phyloP scores from a whole-genome alignment of 2,113 vertebrate species.

The Mola mola region DNA sequence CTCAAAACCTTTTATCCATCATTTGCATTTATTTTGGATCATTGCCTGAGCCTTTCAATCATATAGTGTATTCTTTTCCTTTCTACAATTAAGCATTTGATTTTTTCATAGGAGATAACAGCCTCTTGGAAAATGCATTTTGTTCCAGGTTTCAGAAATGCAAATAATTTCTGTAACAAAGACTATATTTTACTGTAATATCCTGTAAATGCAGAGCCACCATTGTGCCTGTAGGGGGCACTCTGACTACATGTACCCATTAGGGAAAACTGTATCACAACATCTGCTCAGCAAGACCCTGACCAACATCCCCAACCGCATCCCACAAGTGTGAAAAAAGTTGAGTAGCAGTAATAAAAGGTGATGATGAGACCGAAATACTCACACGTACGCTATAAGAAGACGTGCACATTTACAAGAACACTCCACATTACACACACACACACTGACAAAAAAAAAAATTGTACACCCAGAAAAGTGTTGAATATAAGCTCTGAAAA shows the following conservation, averaged over 20 bases:
- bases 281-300: background rate
- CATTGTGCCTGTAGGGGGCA: conserved; percentile 50
- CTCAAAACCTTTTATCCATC: conserved; percentile 23
- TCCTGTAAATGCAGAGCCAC: conserved; percentile 13
- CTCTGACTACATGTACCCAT: conserved; percentile 40
- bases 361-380: conserved; percentile 35
- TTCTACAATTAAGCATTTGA: background rate
- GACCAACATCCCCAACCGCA: conserved; percentile 24
- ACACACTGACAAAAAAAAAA: too few species aligned
- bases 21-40: conserved; percentile 24
- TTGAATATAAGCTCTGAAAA: too few species aligned
- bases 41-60: conserved; percentile 1
- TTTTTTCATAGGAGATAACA: background rate
- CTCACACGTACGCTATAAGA: conserved; percentile 2
- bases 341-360: conserved; percentile 22
- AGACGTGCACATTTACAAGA: background rate
- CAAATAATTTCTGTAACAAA: background rate
- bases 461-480: too few species aligned
- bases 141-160: background rate
- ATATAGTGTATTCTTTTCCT: background rate
- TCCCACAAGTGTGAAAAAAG: conserved; percentile 14
- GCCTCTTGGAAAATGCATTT: background rate
- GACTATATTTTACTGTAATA: background rate
- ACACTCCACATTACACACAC: background rate
- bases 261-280: background rate